Evolutionary conservation across 2,797 vertebrate genomes (phyloP).

Genomic region (Notolabrus celidotus): DNA sequence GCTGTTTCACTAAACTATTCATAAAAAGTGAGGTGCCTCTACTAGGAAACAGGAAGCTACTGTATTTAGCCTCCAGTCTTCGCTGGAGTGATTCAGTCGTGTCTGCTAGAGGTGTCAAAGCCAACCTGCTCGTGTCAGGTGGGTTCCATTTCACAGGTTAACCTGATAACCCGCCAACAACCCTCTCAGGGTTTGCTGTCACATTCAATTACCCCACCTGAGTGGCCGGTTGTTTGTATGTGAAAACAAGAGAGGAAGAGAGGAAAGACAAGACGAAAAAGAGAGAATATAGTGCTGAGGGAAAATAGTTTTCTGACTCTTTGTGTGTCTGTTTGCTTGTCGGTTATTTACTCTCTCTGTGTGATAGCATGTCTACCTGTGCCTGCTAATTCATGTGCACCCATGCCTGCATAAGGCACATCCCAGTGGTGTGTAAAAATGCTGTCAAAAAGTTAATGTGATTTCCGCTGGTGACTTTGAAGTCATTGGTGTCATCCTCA

Average conservation of each 20-base stretch:
- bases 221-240: slow-evolving; percentile 58
- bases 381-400: slow-evolving; percentile 19
- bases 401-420: slow-evolving; percentile 21
- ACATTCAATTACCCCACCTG: slow-evolving; percentile 72
- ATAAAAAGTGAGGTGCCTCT: slow-evolving; percentile 16
- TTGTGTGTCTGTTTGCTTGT: slow-evolving; percentile 11
- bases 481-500: slow-evolving; percentile 34
- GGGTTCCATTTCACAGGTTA: slow-evolving; percentile 78
- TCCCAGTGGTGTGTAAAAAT: slow-evolving; percentile 32
- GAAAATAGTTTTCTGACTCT: slow-evolving; percentile 37
- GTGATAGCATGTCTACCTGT: background rate
- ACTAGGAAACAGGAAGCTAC: slow-evolving; percentile 18
- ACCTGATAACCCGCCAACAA: slow-evolving; percentile 75
- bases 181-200: slow-evolving; percentile 73
- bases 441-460: slow-evolving; percentile 57
- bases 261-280: slow-evolving; percentile 5
- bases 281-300: slow-evolving; percentile 9
- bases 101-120: slow-evolving; percentile 63
- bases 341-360: slow-evolving; percentile 7
- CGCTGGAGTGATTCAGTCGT: slow-evolving; percentile 58
- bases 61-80: slow-evolving; percentile 52
- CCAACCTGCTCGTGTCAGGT: slow-evolving; percentile 69
- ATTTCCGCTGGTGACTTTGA: slow-evolving; percentile 54
- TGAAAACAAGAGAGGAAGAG: slow-evolving; percentile 26
- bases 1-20: background rate